phyloP scores from a whole-genome alignment of 2,113 vertebrate species.

The Ceratotherium simum region DNA sequence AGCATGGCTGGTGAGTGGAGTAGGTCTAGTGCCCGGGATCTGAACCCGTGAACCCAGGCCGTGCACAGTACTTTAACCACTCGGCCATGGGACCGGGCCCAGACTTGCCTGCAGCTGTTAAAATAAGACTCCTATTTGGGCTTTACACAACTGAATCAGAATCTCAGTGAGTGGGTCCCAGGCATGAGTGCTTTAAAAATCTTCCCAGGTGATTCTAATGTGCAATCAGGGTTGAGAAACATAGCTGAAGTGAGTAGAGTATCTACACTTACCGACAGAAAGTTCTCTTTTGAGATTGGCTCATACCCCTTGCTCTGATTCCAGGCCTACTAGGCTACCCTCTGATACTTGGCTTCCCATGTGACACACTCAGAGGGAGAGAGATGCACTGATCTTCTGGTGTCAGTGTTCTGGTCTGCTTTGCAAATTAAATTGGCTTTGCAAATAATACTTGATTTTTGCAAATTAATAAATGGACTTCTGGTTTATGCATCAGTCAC shows the following conservation, averaged over 20 bases:
- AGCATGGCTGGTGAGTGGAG: too few relatives aligned
- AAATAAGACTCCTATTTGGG: background rate
- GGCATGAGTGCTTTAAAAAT: background rate
- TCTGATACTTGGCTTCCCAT: conserved; percentile 22
- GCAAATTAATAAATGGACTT: conserved; percentile 58
- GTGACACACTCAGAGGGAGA: background rate
- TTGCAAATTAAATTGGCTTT: conserved; percentile 41
- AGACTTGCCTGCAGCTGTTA: background rate
- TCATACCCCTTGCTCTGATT: background rate
- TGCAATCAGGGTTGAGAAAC: background rate
- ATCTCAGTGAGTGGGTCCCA: background rate
- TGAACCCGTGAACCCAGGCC: too few relatives aligned
- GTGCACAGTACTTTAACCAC: background rate
- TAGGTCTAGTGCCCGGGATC: too few relatives aligned
- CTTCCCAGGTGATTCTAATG: background rate
- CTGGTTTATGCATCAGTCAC: conserved; percentile 19
- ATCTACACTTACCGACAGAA: background rate
- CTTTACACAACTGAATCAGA: background rate
- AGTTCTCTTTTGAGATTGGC: background rate
- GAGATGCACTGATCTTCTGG: background rate
- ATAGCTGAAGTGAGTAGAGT: background rate
- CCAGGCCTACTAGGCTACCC: background rate
- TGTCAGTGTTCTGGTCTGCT: conserved; percentile 41
- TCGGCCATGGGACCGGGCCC: too few relatives aligned
- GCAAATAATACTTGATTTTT: background rate